phyloP scores from a whole-genome alignment of 2,797 vertebrate genomes.

The Darevskia mixta region DNA sequence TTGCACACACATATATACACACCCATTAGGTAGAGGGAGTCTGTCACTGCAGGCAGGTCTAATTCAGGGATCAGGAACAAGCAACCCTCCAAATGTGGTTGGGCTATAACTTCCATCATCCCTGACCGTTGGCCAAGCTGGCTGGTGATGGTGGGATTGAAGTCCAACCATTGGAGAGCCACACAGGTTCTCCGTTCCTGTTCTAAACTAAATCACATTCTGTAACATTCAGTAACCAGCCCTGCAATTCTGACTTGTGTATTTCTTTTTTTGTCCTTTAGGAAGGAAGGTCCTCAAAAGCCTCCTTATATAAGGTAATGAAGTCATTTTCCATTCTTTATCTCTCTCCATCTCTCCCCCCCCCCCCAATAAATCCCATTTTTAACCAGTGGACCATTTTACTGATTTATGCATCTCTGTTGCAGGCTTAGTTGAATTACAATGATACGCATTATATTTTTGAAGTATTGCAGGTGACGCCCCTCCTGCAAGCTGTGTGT shows the following conservation, averaged over 20 bases:
- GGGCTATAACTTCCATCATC: too few species aligned
- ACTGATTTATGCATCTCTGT: constrained; percentile 22
- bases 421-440: constrained; percentile 43
- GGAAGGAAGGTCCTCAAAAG: constrained; percentile 76
- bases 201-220: not conserved
- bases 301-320: constrained; percentile 93
- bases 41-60: too few species aligned
- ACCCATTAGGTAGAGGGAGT: too few species aligned
- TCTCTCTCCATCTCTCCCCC: not conserved
- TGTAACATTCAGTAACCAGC: constrained; percentile 1
- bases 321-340: not conserved
- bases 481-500: constrained; percentile 92
- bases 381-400: constrained; percentile 32
- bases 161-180: too few species aligned
- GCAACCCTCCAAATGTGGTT: too few species aligned
- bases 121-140: too few species aligned
- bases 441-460: constrained; percentile 65
- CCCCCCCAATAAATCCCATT: not conserved
- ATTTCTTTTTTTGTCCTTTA: constrained; percentile 62
- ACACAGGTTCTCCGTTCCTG: too few species aligned
- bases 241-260: constrained; percentile 47
- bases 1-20: too few species aligned
- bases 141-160: too few species aligned
- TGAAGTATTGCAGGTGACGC: constrained; percentile 88
- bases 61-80: too few species aligned